Percentiles rank a stretch among this genome's conserved stretches.
phyloP scores from a whole-genome alignment of 2,113 vertebrate genomes.

The Miniopterus natalensis region DNA sequence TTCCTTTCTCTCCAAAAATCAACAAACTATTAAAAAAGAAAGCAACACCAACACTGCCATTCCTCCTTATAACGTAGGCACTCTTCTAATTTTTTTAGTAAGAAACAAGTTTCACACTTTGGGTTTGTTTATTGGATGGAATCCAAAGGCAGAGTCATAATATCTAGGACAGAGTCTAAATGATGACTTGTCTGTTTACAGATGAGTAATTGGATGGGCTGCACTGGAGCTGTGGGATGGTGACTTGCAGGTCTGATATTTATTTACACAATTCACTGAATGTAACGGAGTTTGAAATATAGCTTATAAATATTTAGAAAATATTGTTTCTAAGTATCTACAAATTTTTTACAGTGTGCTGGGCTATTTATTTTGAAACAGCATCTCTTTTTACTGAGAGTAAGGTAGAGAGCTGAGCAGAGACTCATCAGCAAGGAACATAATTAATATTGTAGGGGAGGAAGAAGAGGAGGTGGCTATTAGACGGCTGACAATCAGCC shows the following conservation, averaged over 20 bases:
- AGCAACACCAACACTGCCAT: conserved; percentile 12
- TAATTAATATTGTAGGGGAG: conserved; percentile 82
- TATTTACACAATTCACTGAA: conserved; percentile 85
- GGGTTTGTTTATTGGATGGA: conserved; percentile 82
- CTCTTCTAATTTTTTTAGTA: conserved; percentile 29
- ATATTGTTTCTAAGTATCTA: conserved; percentile 68
- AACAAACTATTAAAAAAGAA: conserved; percentile 43
- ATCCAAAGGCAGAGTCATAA: conserved; percentile 70
- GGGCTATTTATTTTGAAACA: conserved; percentile 69
- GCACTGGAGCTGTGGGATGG: conserved; percentile 67
- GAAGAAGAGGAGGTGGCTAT: conserved; percentile 70
- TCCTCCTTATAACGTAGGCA: neutral
- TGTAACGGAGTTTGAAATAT: conserved; percentile 82
- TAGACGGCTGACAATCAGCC: conserved; percentile 71
- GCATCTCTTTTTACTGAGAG: conserved; percentile 71
- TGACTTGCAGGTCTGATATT: conserved; percentile 81
- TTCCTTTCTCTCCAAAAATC: neutral
- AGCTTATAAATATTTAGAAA: conserved; percentile 85
- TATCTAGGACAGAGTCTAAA: conserved; percentile 59
- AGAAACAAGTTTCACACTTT: conserved; percentile 63
- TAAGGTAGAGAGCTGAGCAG: conserved; percentile 77
- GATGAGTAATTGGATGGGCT: conserved; percentile 81
- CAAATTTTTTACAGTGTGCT: conserved; percentile 57
- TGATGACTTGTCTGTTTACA: conserved; percentile 82
- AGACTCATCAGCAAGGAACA: conserved; percentile 33